These are phyloP conservation scores for Coregonus clupeaformis DNA, from an alignment of 2,113 vertebrate genomes.

Conservation along the genomic window DNA sequence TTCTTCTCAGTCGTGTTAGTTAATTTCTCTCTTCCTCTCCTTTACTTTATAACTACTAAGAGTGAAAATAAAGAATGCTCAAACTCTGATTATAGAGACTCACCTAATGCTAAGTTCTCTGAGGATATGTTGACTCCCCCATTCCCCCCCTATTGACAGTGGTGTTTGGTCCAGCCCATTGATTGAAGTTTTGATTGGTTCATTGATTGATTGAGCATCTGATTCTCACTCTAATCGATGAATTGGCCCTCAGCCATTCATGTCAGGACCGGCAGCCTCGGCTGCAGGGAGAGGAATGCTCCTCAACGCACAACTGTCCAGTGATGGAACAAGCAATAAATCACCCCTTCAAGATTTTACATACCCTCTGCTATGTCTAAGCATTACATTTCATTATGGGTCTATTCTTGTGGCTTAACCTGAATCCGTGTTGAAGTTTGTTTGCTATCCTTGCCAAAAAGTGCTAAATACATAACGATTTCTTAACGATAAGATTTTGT, in stretches of 20 bases:
- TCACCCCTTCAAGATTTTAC: conserved; percentile 19
- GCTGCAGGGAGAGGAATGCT: too few relatives aligned
- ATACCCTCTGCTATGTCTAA: not conserved
- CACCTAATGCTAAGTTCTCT: too few relatives aligned
- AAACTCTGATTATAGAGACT: too few relatives aligned
- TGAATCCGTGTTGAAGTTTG: not conserved
- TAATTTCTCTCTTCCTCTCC: too few relatives aligned
- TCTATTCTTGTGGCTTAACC: not conserved
- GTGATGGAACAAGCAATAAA: conserved; percentile 53
- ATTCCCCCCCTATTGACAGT: too few relatives aligned
- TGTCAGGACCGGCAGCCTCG: conserved; percentile 31
- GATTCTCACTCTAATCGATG: conserved; percentile 41
- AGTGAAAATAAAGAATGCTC: too few relatives aligned
- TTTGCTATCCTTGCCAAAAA: not conserved
- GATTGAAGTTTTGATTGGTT: not conserved
- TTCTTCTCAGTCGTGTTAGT: too few relatives aligned
- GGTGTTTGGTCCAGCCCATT: not conserved
- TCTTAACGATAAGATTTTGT: too few relatives aligned
- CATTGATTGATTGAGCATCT: conserved; percentile 17
- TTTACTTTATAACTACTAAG: too few relatives aligned
- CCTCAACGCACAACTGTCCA: conserved; percentile 43
- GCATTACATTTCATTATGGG: not conserved
- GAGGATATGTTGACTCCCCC: too few relatives aligned
- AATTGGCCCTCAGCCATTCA: conserved; percentile 44
- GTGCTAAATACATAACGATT: not conserved